Evolutionary conservation across 2,113 vertebrate species (phyloP), one percentile per base, ranked within the genome.

Genomic region (Carassius auratus): DNA sequence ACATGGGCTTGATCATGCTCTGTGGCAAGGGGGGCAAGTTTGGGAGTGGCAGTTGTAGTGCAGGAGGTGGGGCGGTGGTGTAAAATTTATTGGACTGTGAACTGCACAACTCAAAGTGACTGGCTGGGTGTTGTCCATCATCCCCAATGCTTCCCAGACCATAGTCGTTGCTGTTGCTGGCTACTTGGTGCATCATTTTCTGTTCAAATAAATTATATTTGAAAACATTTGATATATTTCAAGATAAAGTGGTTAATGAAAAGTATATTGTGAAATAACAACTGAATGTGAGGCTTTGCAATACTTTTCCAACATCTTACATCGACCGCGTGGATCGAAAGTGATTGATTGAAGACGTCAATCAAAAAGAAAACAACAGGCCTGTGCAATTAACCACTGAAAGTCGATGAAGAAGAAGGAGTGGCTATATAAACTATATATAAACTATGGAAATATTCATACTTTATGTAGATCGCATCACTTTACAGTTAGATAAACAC

Each of bases 111-210:
- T 98, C 97, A 92, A 98, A 99, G 92, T 98, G 97, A 82, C 96
- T 96, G 3, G 95, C 91, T 8, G 97, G 91, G 89, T 97, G 96
- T 94, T 96, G 96, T 57, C 93, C 95, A 88, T 99, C 97, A 90
- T 98, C 97, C 19, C 89, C 93, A 86, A 99, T 95, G 86, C 95
- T 95, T 0, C 94, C 94, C 93, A 97, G 95, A 91, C 97, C 99
- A 91, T 96, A 99, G 90, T 97, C 97, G 84, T 95, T 92, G 91
- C 94, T 98, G 85, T 93, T 94, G 93, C 93, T 95, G 92, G 95
- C 94, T 92, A 99, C 97, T 69, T 97, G 97, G 93, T 98, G 97
- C 97, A 99, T 99, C 97, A 99, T 99, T 95, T 95, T 98, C 98
- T 98, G 92, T 83, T 89, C 78, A 91, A 61, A 84, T 90, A 92